Conservation (phyloP, 2,113 vertebrate species). For the Nibea coibor region DNA sequence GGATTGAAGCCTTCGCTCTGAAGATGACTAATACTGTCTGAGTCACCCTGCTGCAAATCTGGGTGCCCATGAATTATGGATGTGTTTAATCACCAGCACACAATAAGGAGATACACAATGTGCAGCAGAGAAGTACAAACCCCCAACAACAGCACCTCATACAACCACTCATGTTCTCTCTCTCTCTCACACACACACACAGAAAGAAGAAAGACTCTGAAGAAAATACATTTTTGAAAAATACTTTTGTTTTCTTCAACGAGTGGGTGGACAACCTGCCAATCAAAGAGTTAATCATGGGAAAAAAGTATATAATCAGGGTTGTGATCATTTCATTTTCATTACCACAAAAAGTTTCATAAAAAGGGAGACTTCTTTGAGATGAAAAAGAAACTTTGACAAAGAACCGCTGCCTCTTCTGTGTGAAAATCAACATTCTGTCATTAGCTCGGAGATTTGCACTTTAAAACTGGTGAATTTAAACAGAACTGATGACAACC, state of each 20-base stretch:
- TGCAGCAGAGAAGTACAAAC: slow-evolving; percentile 2
- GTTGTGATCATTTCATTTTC: slow-evolving; percentile 31
- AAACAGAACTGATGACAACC: slow-evolving; percentile 38
- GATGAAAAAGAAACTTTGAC: background rate
- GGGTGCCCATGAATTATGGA: slow-evolving; percentile 48
- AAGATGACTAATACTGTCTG: slow-evolving; percentile 49
- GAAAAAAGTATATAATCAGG: slow-evolving; percentile 11
- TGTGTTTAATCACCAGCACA: slow-evolving; percentile 44
- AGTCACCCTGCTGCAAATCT: slow-evolving; percentile 52
- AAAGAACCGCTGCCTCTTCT: slow-evolving; percentile 7
- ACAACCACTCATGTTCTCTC: slow-evolving; percentile 8
- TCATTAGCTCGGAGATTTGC: background rate
- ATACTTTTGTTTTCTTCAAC: slow-evolving; percentile 25
- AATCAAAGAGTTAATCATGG: slow-evolving; percentile 45
- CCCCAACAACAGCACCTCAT: background rate
- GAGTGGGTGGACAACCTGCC: slow-evolving; percentile 49
- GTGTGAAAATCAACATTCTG: slow-evolving; percentile 1
- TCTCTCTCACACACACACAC: background rate
- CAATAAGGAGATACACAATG: slow-evolving; percentile 26
- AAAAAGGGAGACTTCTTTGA: background rate
- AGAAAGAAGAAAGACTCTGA: background rate
- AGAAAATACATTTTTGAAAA: slow-evolving; percentile 35
- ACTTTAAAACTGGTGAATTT: background rate
- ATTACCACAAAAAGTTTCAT: background rate
- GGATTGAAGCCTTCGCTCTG: slow-evolving; percentile 4